Conservation (phyloP, 2,797 vertebrate genomes). For the Epinephelus awoara region DNA sequence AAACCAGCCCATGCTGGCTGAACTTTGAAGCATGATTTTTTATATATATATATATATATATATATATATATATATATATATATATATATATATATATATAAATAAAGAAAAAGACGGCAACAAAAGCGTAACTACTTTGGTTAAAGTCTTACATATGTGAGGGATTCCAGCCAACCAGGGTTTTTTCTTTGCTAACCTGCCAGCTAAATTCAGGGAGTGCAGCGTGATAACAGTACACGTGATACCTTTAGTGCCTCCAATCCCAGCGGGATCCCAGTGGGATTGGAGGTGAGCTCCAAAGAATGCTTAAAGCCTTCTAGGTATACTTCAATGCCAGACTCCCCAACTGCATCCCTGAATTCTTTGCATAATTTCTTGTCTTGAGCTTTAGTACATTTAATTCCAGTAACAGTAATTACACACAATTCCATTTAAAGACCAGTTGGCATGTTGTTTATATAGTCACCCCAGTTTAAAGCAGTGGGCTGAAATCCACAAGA, state of each 20-base stretch:
- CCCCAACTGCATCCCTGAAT: neutral
- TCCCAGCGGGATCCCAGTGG: too few species aligned
- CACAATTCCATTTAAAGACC: too few species aligned
- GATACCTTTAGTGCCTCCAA: neutral
- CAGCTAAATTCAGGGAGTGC: neutral
- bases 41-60: too few species aligned
- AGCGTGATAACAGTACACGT: neutral
- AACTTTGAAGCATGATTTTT: neutral
- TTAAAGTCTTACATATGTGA: neutral
- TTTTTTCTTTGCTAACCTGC: neutral
- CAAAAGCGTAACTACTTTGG: slow-evolving; percentile 1
- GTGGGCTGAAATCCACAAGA: neutral
- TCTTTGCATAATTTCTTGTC: too few species aligned
- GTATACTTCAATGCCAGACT: neutral
- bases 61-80: too few species aligned
- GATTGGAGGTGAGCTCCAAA: neutral
- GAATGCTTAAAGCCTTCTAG: neutral
- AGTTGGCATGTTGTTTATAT: neutral
- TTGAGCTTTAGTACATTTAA: neutral
- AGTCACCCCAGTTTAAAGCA: neutral
- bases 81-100: too few species aligned
- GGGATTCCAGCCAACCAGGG: neutral
- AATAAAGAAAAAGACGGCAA: neutral
- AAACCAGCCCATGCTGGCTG: neutral
- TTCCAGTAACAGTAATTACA: neutral